Conservation (phyloP, 2,888 invertebrate genomes). For the Drosophila recens region DNA sequence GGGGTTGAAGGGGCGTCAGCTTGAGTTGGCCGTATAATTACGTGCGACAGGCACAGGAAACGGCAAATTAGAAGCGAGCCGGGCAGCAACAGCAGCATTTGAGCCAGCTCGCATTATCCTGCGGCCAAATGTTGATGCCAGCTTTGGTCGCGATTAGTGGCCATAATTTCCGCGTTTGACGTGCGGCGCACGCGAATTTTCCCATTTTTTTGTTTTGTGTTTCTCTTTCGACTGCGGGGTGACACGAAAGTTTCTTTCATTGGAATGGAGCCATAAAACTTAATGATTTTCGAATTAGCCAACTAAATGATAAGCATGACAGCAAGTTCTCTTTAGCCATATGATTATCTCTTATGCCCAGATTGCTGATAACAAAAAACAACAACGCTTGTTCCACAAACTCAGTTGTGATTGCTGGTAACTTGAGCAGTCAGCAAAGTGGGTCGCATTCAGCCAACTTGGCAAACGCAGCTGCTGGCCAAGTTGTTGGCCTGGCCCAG, state of each 20-base stretch:
- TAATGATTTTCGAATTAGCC: constrained; percentile 73
- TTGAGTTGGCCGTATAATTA: constrained; percentile 61
- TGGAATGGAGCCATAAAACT: constrained; percentile 72
- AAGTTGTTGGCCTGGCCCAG: constrained; percentile 7
- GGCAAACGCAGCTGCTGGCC: constrained; percentile 37
- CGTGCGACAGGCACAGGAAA: constrained; percentile 73
- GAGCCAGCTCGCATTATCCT: constrained; percentile 66
- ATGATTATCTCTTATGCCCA: constrained; percentile 42
- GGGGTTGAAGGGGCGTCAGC: constrained; percentile 15
- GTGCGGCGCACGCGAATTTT: constrained; percentile 45
- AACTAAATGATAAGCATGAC: constrained; percentile 50
- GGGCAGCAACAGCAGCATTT: constrained; percentile 6
- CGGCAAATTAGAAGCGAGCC: constrained; percentile 68
- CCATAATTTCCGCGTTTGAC: constrained; percentile 62
- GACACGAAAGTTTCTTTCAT: constrained; percentile 46
- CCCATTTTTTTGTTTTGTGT: background rate
- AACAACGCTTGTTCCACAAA: constrained; percentile 3
- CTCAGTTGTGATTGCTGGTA: background rate
- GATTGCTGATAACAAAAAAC: constrained; percentile 25
- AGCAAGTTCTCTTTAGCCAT: constrained; percentile 30
- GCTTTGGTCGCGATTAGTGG: constrained; percentile 50
- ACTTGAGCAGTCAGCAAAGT: constrained; percentile 1
- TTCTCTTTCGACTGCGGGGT: constrained; percentile 1
- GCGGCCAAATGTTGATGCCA: constrained; percentile 52
- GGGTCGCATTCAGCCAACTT: constrained; percentile 26